These are phyloP conservation scores for Platyura marginata DNA, from an alignment of 1,140 invertebrate species.

Conservation along the genomic window DNA sequence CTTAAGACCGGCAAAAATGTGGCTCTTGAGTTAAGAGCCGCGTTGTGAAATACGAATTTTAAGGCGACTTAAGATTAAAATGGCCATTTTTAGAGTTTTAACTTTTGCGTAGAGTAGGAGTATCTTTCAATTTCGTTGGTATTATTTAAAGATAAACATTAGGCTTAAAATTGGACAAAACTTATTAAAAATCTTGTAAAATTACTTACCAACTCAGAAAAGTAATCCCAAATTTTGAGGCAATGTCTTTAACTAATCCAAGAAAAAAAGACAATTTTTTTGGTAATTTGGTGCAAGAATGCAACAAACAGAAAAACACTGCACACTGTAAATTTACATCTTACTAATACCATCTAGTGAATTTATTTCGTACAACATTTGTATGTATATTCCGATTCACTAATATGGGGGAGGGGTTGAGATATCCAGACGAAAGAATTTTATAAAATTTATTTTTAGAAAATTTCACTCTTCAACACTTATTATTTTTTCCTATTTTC, in stretches of 20 bases:
- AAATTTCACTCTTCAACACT: neutral
- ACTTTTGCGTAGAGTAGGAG: too few species aligned
- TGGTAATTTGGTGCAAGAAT: neutral
- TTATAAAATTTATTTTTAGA: neutral
- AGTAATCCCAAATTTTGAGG: slow-evolving; percentile 2
- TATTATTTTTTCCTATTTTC: neutral
- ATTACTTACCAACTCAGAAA: slow-evolving; percentile 1
- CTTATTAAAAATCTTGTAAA: neutral
- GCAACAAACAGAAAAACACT: neutral
- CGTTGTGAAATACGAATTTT: too few species aligned
- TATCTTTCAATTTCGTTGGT: too few species aligned
- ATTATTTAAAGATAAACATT: too few species aligned
- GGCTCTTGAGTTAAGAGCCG: too few species aligned
- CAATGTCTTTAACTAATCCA: neutral
- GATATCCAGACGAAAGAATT: neutral
- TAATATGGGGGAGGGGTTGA: too few species aligned
- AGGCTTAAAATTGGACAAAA: too few species aligned
- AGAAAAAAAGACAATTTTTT: neutral
- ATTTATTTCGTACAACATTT: neutral
- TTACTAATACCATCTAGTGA: neutral
- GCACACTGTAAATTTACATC: neutral
- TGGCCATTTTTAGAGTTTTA: too few species aligned
- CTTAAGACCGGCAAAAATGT: too few species aligned
- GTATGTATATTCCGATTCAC: neutral
- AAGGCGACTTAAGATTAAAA: too few species aligned